phyloP scores from a whole-genome alignment of 2,797 vertebrate species.

The Allobates femoralis region DNA sequence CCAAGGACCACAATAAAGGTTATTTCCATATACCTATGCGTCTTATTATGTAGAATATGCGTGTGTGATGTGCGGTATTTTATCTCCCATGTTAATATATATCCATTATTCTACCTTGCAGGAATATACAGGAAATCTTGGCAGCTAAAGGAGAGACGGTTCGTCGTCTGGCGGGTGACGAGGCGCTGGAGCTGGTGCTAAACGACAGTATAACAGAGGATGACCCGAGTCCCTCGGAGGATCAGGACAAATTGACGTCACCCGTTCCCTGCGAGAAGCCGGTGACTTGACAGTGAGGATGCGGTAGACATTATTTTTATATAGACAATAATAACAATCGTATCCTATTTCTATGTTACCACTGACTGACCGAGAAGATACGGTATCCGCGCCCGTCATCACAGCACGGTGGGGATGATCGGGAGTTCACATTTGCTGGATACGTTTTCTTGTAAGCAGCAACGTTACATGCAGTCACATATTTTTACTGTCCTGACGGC shows the following conservation, averaged over 20 bases:
- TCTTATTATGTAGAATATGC: not conserved
- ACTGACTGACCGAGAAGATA: no score
- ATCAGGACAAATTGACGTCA: constrained; percentile 8
- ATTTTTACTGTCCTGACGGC: no score
- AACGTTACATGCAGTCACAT: not conserved
- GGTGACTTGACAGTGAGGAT: constrained; percentile 4
- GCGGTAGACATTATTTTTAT: not conserved
- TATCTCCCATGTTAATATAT: not conserved
- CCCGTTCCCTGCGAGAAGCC: constrained; percentile 5
- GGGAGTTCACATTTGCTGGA: no score
- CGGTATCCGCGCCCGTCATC: no score
- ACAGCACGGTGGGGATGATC: no score
- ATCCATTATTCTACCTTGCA: constrained; percentile 65
- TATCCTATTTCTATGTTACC: no score
- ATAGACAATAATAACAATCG: no score
- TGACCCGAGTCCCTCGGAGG: not conserved
- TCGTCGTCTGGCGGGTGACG: constrained; percentile 75
- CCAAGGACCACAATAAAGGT: no score
- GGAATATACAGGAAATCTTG: constrained; percentile 96
- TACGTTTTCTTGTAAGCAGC: no score
- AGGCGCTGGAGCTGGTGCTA: constrained; percentile 81
- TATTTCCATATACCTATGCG: no score
- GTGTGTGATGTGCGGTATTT: no score
- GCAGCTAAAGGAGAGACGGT: constrained; percentile 91
- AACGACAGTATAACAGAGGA: constrained; percentile 57